Conservation (phyloP, 2,113 vertebrate genomes). For the Forbesichthys papilliferus region DNA sequence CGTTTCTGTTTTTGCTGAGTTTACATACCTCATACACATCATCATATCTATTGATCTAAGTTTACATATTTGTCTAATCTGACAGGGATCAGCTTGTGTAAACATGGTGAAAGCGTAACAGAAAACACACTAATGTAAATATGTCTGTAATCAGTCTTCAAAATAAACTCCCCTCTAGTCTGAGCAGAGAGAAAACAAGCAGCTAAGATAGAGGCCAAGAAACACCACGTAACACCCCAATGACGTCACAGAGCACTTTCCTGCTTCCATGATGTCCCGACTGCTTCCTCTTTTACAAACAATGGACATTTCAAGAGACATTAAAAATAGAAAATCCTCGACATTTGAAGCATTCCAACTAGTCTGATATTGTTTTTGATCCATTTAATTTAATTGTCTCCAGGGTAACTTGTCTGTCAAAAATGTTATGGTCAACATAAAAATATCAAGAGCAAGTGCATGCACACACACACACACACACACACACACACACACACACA, state of each 20-base stretch:
- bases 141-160: conserved; percentile 71
- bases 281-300: conserved; percentile 49
- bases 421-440: background rate
- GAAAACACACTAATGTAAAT: conserved; percentile 69
- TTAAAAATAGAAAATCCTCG: conserved; percentile 6
- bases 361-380: too few species aligned
- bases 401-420: too few species aligned
- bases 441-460: background rate
- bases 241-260: conserved; percentile 54
- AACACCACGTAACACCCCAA: conserved; percentile 43
- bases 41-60: conserved; percentile 28
- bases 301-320: conserved; percentile 54
- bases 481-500: too few species aligned
- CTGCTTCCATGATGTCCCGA: conserved; percentile 47
- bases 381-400: too few species aligned
- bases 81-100: conserved; percentile 73
- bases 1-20: too few species aligned
- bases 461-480: too few species aligned
- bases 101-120: conserved; percentile 68
- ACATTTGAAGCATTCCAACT: background rate
- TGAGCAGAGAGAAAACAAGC: conserved; percentile 62
- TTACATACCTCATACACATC: background rate
- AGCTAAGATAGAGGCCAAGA: conserved; percentile 36
- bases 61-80: conserved; percentile 67
- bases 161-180: conserved; percentile 75